Conservation (phyloP, 2,113 vertebrate species). For the Casuarius casuarius region DNA sequence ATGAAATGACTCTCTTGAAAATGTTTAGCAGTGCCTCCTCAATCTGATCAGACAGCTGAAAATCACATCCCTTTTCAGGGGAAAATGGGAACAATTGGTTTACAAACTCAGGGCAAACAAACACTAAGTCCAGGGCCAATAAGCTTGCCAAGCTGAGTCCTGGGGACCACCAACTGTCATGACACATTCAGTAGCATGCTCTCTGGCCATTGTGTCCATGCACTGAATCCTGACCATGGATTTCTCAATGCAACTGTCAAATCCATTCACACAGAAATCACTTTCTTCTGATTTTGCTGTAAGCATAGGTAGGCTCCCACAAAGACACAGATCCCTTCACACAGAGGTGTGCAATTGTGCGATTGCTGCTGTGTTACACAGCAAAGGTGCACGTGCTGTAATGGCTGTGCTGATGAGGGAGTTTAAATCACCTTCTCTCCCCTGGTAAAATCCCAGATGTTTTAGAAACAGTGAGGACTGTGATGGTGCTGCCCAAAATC, state of each 20-base stretch:
- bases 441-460: background rate
- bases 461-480: background rate
- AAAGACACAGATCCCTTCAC: background rate
- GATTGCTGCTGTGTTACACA: no score
- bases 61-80: background rate
- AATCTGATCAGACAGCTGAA: background rate
- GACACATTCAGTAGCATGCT: background rate
- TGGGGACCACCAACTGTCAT: accelerated
- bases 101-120: background rate
- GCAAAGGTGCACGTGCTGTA: no score
- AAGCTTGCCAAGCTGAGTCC: no score
- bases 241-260: background rate
- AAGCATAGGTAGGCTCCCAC: background rate
- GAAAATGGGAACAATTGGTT: background rate
- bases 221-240: background rate
- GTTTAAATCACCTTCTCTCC: background rate
- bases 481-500: background rate
- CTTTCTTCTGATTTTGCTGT: background rate
- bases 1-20: background rate
- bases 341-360: background rate
- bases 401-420: no score
- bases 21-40: background rate
- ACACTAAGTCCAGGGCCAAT: background rate
- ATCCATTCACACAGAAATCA: background rate
- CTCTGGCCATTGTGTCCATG: background rate